Percentiles rank a stretch among this genome's conserved stretches.
Evolutionary conservation across 1,140 invertebrate genomes (phyloP).

Genomic region (Bathynomus jamesi): DNA sequence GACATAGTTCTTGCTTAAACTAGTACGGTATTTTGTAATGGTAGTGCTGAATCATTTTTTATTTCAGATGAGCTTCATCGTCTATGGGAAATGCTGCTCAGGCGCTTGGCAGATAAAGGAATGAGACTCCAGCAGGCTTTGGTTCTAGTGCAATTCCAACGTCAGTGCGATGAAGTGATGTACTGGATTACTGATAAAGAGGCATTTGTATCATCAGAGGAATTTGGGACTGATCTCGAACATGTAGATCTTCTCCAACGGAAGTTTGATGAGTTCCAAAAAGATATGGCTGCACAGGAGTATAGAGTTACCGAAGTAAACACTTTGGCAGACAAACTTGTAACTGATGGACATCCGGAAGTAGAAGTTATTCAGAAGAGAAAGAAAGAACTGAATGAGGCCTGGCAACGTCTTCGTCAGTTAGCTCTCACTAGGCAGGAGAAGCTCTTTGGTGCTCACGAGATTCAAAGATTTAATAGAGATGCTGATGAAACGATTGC

Average conservation of each 20-base stretch:
- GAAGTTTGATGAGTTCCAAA: conserved; percentile 99
- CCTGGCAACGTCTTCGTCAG: conserved; percentile 90
- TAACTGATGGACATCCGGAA: conserved; percentile 91
- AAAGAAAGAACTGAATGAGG: conserved; percentile 88
- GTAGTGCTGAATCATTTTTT: conserved; percentile 5
- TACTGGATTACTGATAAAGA: conserved; percentile 99
- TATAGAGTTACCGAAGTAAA: conserved; percentile 95
- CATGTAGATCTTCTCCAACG: conserved; percentile 97
- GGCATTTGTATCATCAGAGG: conserved; percentile 92
- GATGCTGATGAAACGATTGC: conserved; percentile 98
- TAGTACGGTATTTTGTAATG: not conserved
- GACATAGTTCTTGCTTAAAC: not conserved
- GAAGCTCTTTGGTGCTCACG: conserved; percentile 93
- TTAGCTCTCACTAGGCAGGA: conserved; percentile 88
- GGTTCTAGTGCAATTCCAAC: conserved; percentile 91
- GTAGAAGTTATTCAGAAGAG: conserved; percentile 78
- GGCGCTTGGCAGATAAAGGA: conserved; percentile 87
- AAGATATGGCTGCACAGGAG: conserved; percentile 96
- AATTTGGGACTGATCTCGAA: conserved; percentile 94
- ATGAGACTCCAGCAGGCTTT: conserved; percentile 93
- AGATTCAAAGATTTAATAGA: conserved; percentile 95
- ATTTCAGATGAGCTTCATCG: conserved; percentile 75
- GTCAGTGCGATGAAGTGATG: conserved; percentile 98
- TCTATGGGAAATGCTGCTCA: conserved; percentile 89
- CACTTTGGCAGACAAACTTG: conserved; percentile 81